Evolutionary conservation across 2,113 vertebrate species (phyloP), one percentile per base, ranked within the genome.

Genomic region (Syngnathus typhle): DNA sequence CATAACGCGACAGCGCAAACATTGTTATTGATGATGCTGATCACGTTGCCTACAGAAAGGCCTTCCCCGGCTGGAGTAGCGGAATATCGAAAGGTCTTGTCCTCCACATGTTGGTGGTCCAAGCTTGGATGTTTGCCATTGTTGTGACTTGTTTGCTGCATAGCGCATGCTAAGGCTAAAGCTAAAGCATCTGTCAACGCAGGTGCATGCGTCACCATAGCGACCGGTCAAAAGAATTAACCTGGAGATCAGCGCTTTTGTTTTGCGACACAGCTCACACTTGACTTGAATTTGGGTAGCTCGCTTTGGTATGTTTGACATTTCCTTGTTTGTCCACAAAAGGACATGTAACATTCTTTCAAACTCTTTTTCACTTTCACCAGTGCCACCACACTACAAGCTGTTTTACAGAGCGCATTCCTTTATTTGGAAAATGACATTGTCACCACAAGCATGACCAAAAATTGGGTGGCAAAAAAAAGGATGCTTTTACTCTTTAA

Each of bases 171-270:
- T 58, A 58, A 58, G 6, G 27, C 55, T 18, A 58, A 58, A 36
- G 13, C 55, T 36, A 87, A 84, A 85, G 82, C 82, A 85, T 69
- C 84, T 85, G 79, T 88, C 85, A 87, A 62, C 77, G 65, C 67
- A 39, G 89, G 86, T 90, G 27, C 27, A 7, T 36, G 55, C 6
- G 13, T 58, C 55, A 36, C 55, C 55, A 18, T 58, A 32, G 55
- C 13, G 13, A 36, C 6, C 5, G 55, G 55, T 58, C 89, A 90
- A 83, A 86, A 85, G 87, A 82, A 81, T 90, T 90, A 88, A 90
- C 89, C 89, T 83, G 75, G 49, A 47, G 56, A 77, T 88, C 84
- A 82, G 78, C 75, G 79, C 51, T 56, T 79, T 84, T 82, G 80
- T 73, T 79, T 71, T 74, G 76, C 74, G 69, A 69, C 58, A 66